phyloP scores from a whole-genome alignment of 2,113 vertebrate species.

The Marmota monax region DNA sequence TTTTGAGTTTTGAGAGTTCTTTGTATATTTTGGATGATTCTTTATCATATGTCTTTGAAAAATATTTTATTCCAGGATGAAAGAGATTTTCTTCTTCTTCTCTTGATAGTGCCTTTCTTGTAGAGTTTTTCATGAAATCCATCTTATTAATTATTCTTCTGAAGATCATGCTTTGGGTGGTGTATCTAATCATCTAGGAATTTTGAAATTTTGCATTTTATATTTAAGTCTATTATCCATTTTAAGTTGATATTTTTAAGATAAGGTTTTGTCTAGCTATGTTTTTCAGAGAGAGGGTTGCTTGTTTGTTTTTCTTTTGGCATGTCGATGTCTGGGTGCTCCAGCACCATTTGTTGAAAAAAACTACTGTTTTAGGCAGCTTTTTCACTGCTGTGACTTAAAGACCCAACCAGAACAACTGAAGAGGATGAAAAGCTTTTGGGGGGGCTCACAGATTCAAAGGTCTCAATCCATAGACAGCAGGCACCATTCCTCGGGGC shows the following conservation, averaged over 20 bases:
- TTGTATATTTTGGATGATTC: not conserved
- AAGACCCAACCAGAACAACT: no score
- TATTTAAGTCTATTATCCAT: not conserved
- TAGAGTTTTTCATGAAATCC: not conserved
- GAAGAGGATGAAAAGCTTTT: no score
- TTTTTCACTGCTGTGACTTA: no score
- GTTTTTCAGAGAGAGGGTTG: not conserved
- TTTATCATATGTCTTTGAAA: not conserved
- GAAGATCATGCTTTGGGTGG: not conserved
- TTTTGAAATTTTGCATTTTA: slow-evolving; percentile 44
- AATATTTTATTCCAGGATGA: not conserved
- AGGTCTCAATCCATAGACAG: no score
- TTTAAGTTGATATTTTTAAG: not conserved
- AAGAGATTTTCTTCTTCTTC: not conserved
- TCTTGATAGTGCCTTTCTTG: not conserved
- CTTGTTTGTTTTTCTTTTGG: not conserved
- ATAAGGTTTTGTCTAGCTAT: not conserved
- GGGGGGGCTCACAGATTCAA: no score
- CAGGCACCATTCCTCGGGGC: no score
- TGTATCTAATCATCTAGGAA: not conserved
- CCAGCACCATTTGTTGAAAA: slow-evolving; percentile 1
- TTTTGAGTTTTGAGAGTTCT: not conserved
- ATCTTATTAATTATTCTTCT: not conserved
- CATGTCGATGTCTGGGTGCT: not conserved
- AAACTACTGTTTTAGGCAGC: not conserved